phyloP scores from a whole-genome alignment of 2,113 vertebrate genomes.

The Spea multiplicata region DNA sequence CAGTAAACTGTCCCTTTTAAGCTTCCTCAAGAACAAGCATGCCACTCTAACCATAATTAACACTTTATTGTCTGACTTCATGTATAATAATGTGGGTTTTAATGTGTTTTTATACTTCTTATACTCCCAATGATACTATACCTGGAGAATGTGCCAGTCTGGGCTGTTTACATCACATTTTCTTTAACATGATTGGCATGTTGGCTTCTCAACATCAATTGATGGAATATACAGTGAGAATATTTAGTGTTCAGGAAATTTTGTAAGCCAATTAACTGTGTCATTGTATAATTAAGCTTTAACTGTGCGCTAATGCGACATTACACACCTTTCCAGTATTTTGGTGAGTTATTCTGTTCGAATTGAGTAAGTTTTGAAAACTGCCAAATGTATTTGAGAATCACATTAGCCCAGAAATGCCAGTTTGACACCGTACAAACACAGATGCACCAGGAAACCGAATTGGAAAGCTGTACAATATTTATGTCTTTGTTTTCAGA shows the following conservation, averaged over 20 bases:
- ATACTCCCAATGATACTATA: neutral
- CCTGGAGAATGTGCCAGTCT: too few species aligned
- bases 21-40: too few species aligned
- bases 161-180: too few species aligned
- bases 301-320: slow-evolving; percentile 30
- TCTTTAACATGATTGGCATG: slow-evolving; percentile 24
- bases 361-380: slow-evolving; percentile 16
- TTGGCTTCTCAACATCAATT: slow-evolving; percentile 4
- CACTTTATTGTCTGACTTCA: too few species aligned
- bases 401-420: slow-evolving; percentile 46
- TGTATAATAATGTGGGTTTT: too few species aligned
- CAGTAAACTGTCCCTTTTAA: too few species aligned
- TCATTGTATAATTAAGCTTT: slow-evolving; percentile 44
- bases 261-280: slow-evolving; percentile 34
- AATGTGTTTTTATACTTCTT: too few species aligned
- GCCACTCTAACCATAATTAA: too few species aligned
- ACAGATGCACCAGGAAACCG: slow-evolving; percentile 27
- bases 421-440: slow-evolving; percentile 42
- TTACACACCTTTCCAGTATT: slow-evolving; percentile 28
- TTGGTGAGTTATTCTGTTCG: slow-evolving; percentile 16
- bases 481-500: slow-evolving; percentile 21
- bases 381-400: slow-evolving; percentile 32
- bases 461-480: neutral
- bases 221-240: slow-evolving; percentile 27
- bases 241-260: slow-evolving; percentile 14